A percentile compares a stretch with the other conserved stretches of the same genome.
phyloP scores from a whole-genome alignment of 2,113 vertebrate genomes.

The Grus americana region DNA sequence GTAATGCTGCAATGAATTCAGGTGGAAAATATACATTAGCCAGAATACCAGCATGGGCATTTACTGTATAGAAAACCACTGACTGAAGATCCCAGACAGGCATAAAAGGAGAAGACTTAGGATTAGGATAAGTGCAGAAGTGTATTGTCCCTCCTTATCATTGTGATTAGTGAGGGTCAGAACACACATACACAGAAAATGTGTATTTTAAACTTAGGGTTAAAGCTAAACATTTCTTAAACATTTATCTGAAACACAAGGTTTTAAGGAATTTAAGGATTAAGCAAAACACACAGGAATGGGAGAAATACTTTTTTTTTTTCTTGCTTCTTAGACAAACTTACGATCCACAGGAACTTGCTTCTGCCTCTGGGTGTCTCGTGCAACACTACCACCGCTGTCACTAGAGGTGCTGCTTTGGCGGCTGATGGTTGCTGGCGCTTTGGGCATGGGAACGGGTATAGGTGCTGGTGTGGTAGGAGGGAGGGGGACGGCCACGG shows the following conservation, averaged over 20 bases:
- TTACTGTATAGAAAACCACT: neutral
- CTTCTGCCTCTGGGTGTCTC: slow-evolving; percentile 79
- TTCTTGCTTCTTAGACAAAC: neutral
- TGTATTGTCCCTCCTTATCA: neutral
- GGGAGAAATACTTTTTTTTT: neutral
- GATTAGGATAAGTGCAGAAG: neutral
- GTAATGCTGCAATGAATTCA: neutral
- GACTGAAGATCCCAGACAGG: neutral
- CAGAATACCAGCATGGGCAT: neutral
- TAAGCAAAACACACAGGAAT: rapidly evolving
- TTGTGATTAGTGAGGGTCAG: rapidly evolving
- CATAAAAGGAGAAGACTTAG: neutral
- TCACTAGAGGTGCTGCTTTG: slow-evolving; percentile 86
- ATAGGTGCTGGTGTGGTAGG: slow-evolving; percentile 67
- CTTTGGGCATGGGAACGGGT: slow-evolving; percentile 60
- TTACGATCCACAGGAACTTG: slow-evolving; percentile 75
- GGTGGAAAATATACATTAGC: neutral
- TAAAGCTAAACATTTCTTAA: neutral
- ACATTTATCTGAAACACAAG: neutral
- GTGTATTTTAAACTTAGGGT: rapidly evolving
- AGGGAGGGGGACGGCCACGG: slow-evolving; percentile 67
- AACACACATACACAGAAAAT: neutral
- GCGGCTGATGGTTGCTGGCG: slow-evolving; percentile 66
- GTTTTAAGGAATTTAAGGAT: neutral
- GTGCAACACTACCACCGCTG: slow-evolving; percentile 63